phyloP scores from a whole-genome alignment of 2,888 invertebrate genomes.

The Furcula furcula region DNA sequence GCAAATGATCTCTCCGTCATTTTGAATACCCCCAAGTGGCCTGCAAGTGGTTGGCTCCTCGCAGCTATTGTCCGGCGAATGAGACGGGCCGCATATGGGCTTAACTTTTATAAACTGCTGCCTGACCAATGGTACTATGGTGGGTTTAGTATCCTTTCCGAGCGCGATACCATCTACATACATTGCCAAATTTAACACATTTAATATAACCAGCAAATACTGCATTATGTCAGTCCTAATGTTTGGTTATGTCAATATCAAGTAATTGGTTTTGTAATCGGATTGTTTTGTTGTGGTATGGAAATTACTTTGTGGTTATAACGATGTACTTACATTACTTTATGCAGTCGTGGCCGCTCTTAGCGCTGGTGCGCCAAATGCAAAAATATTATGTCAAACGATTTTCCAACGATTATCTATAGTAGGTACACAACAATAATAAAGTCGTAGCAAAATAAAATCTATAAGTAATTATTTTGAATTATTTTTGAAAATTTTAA shows the following conservation, averaged over 20 bases:
- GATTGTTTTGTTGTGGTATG: slow-evolving; percentile 13
- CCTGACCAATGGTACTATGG: no score
- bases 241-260: slow-evolving; percentile 7
- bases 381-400: no score
- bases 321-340: no score
- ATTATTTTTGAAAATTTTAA: no score
- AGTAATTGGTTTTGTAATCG: slow-evolving; percentile 5
- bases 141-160: neutral
- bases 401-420: no score
- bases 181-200: neutral
- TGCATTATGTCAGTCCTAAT: neutral
- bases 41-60: slow-evolving; percentile 2
- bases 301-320: no score
- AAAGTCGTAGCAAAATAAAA: no score
- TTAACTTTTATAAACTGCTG: no score
- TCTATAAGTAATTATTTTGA: no score
- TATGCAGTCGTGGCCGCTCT: no score
- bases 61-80: slow-evolving; percentile 3
- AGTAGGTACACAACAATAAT: no score
- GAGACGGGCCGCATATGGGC: slow-evolving; percentile 1
- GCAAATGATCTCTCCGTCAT: neutral
- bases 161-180: neutral
- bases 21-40: neutral
- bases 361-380: no score
- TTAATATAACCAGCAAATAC: slow-evolving; percentile 5